These are phyloP conservation scores for Phoenicopterus ruber DNA, from an alignment of 2,113 vertebrate species.

Conservation along the genomic window DNA sequence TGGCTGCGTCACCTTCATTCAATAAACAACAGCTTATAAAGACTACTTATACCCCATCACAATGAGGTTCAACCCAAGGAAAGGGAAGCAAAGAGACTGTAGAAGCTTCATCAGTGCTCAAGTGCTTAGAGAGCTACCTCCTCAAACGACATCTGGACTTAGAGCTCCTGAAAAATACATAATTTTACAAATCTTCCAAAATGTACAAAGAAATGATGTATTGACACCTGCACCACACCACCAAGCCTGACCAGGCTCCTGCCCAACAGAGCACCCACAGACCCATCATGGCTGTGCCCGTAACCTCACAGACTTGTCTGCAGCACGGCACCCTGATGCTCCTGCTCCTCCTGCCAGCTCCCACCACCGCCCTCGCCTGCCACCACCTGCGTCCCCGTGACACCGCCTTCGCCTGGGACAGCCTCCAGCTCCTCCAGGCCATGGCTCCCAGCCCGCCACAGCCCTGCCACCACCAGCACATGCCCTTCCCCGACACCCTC, in stretches of 20 bases:
- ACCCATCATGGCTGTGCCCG: too few relatives aligned
- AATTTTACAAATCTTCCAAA: accelerated
- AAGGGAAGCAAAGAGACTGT: accelerated
- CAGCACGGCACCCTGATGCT: accelerated
- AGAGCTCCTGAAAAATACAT: accelerated
- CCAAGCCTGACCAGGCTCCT: background rate
- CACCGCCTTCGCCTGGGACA: background rate
- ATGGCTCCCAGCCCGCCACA: background rate
- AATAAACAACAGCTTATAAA: accelerated
- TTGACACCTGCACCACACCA: too few relatives aligned
- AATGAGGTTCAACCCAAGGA: accelerated
- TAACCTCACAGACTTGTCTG: background rate
- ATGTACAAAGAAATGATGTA: accelerated
- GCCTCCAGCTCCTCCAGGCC: background rate
- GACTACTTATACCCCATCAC: accelerated
- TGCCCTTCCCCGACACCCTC: background rate
- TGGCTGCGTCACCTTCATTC: accelerated
- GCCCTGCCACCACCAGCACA: background rate
- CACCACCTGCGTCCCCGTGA: background rate
- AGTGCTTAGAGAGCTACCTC: accelerated
- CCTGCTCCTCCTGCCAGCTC: background rate
- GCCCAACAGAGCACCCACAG: too few relatives aligned
- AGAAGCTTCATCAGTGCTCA: accelerated
- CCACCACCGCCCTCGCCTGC: background rate
- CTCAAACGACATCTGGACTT: accelerated